These are phyloP conservation scores for Proteles cristata DNA, from an alignment of 2,113 vertebrate genomes.

Conservation along the genomic window DNA sequence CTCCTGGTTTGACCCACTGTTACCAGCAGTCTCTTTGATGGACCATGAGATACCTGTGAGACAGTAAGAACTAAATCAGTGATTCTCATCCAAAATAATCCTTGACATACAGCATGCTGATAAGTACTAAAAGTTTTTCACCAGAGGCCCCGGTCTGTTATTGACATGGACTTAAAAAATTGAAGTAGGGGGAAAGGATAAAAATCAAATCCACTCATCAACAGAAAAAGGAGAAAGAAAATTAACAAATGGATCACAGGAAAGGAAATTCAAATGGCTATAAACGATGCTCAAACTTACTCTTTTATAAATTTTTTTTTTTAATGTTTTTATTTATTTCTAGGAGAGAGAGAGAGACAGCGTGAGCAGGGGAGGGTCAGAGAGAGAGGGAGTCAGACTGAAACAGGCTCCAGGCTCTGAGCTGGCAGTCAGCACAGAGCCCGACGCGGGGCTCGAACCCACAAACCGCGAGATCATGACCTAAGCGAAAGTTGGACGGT, in stretches of 20 bases:
- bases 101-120: not conserved
- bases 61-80: not conserved
- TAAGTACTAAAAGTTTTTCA: not conserved
- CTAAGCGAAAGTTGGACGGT: too few species aligned
- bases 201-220: not conserved
- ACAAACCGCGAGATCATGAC: too few species aligned
- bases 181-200: not conserved
- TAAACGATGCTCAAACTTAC: not conserved
- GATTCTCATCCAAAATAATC: not conserved
- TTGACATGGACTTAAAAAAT: not conserved
- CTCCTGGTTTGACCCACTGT: constrained; percentile 81
- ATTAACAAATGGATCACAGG: constrained; percentile 24
- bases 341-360: too few species aligned
- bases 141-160: not conserved
- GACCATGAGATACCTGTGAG: constrained; percentile 96
- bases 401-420: too few species aligned
- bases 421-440: too few species aligned
- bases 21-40: constrained; percentile 94
- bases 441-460: too few species aligned
- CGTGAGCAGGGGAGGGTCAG: too few species aligned
- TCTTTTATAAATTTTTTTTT: too few species aligned
- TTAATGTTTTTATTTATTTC: too few species aligned
- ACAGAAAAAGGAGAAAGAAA: constrained; percentile 5
- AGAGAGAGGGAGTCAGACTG: too few species aligned
- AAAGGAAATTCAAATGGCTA: constrained; percentile 24